Evolutionary conservation across 2,797 vertebrate species (phyloP).

Genomic region (Neoniphon sammara): DNA sequence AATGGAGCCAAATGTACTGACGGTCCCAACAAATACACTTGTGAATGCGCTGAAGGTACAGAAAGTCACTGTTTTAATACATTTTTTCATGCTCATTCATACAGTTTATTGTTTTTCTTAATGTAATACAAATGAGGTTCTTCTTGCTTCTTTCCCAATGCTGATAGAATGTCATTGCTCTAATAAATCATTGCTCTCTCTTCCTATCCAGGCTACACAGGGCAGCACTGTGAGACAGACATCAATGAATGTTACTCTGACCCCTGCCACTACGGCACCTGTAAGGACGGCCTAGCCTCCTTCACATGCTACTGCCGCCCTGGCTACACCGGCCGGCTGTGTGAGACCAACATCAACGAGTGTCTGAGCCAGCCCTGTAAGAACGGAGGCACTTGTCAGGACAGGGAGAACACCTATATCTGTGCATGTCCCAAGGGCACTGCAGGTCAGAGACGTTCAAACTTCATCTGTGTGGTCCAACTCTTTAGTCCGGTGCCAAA

Average conservation of each 20-base stretch:
- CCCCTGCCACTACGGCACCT: conserved; percentile 95
- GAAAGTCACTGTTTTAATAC: background rate
- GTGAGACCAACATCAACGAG: conserved; percentile 96
- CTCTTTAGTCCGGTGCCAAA: background rate
- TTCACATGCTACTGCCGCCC: conserved; percentile 93
- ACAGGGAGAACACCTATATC: conserved; percentile 90
- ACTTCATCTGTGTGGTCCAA: too few species aligned
- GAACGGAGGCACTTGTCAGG: conserved; percentile 94
- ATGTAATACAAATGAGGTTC: background rate
- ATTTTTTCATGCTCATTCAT: background rate
- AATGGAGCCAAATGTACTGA: conserved; percentile 96
- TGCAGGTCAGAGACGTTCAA: conserved; percentile 65
- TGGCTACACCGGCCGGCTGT: conserved; percentile 92
- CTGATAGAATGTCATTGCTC: background rate
- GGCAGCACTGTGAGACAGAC: conserved; percentile 91
- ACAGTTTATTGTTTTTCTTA: background rate
- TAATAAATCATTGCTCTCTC: background rate
- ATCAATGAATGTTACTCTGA: conserved; percentile 93
- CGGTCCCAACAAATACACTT: conserved; percentile 95
- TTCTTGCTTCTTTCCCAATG: background rate
- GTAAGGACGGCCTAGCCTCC: conserved; percentile 90
- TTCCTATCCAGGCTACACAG: conserved; percentile 87
- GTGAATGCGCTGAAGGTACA: conserved; percentile 95
- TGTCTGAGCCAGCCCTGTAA: conserved; percentile 96
- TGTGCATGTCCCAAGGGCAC: conserved; percentile 95